Evolutionary conservation across 2,113 vertebrate genomes (phyloP), one percentile per base, ranked within the genome.

Genomic region (Fulmarus glacialis): DNA sequence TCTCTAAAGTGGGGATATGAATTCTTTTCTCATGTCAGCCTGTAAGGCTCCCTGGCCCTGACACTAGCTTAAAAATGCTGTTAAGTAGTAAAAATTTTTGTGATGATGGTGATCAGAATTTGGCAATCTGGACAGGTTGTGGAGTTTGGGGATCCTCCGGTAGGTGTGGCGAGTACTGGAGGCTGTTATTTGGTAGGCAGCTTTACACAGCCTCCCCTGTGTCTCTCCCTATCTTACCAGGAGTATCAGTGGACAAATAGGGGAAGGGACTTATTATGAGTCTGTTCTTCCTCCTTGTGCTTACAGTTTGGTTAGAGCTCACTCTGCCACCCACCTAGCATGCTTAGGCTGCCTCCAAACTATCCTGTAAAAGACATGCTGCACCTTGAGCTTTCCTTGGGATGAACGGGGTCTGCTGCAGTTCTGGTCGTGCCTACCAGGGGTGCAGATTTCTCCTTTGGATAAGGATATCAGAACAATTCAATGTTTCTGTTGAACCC

Each of bases 241-340:
- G 7, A 84, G 15, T 50, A 38, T 63, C 38, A 79, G 42, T 14
- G 15, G 38, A 74, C 29, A 84, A 68, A 58, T 2, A 73, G 11
- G 26, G n/a, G 20, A 84, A 71, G 13, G 13, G 12, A 67, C 50
- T 6, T 63, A 0, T n/a, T 32, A 20, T 6, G 20, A 38, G 40
- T 70, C 58, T 50, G 11, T 11, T 72, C n/a, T 63, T 94, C 48
- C 21, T 89, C 47, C 66, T 66, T 59, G 34, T 45, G 32, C 34
- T 90, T 40, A 42, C 26, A 26, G 1, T 58, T 81, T 78, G 30
- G 9, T 42, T 55, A 45, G 38, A 67, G 29, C 52, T 84, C 1
- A 0, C 45, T 60, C 50, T 78, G n/a, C 47, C 47, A 29, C 40
- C 24, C 16, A 29, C 8, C 13, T 56, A 52, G 24, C 0, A 0